Evolutionary conservation across 1,140 invertebrate species (phyloP).

Genomic region (Temnothorax longispinosus): DNA sequence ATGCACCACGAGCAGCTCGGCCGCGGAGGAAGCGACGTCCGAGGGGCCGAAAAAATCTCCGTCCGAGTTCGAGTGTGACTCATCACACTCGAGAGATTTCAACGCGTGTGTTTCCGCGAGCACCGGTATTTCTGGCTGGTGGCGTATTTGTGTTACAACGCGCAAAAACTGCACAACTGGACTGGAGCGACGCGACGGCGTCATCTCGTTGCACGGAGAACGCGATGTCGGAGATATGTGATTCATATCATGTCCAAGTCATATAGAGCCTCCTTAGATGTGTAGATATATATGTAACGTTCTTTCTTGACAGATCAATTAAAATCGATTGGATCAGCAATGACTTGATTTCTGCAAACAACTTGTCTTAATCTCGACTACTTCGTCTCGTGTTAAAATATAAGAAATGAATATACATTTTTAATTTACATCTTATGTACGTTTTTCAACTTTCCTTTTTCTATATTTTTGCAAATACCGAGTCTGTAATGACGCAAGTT

Average conservation of each 20-base stretch:
- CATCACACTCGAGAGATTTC: slow-evolving; percentile 27
- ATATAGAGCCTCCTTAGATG: background rate
- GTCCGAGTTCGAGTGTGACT: background rate
- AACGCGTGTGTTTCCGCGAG: slow-evolving; percentile 39
- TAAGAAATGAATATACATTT: background rate
- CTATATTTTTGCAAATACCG: too few relatives aligned
- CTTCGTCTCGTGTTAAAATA: background rate
- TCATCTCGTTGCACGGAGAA: slow-evolving; percentile 26
- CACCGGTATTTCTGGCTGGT: slow-evolving; percentile 48
- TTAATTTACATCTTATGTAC: background rate
- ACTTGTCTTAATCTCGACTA: too few relatives aligned
- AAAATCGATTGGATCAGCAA: background rate
- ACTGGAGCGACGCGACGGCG: slow-evolving; percentile 37
- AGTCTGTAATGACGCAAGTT: background rate
- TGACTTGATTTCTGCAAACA: background rate
- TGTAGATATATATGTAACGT: background rate
- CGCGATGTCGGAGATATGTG: slow-evolving; percentile 50
- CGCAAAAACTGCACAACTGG: background rate
- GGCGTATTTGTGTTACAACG: slow-evolving; percentile 25
- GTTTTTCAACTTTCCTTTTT: background rate
- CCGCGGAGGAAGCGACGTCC: slow-evolving; percentile 1
- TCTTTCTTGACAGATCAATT: background rate
- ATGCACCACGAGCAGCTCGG: background rate
- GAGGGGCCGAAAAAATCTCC: background rate
- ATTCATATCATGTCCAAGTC: slow-evolving; percentile 21